These are phyloP conservation scores for Dunckerocampus dactyliophorus DNA, from an alignment of 2,113 vertebrate genomes.

Conservation along the genomic window DNA sequence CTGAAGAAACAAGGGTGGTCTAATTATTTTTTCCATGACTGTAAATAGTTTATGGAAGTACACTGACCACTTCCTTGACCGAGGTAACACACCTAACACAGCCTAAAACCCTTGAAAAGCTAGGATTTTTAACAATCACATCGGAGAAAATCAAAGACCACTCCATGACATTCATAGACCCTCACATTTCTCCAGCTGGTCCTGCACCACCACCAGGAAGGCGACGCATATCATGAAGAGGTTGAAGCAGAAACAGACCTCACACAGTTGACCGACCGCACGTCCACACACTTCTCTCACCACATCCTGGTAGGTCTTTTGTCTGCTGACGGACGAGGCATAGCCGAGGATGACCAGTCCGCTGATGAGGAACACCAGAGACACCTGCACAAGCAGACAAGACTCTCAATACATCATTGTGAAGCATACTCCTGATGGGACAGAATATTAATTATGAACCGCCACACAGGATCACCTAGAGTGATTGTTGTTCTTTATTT, in stretches of 20 bases:
- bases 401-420: background rate
- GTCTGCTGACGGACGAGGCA: slow-evolving; percentile 78
- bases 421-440: too few species aligned
- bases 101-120: too few species aligned
- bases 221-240: slow-evolving; percentile 95
- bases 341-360: slow-evolving; percentile 88
- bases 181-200: slow-evolving; percentile 94
- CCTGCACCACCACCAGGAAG: slow-evolving; percentile 90
- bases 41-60: too few species aligned
- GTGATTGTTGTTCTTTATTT: too few species aligned
- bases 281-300: slow-evolving; percentile 83
- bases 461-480: too few species aligned
- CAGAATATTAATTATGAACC: too few species aligned
- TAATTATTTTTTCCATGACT: too few species aligned
- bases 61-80: too few species aligned
- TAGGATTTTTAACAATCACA: background rate
- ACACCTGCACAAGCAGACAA: slow-evolving; percentile 69
- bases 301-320: slow-evolving; percentile 89
- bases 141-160: too few species aligned
- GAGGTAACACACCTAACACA: too few species aligned
- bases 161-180: background rate
- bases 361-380: slow-evolving; percentile 88
- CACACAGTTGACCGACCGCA: slow-evolving; percentile 81
- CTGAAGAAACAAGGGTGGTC: too few species aligned
- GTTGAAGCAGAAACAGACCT: slow-evolving; percentile 88